A percentile compares a stretch with the other conserved stretches of the same genome.
Evolutionary conservation across 2,888 invertebrate species (phyloP).

Genomic region (Leucophenga montana): DNA sequence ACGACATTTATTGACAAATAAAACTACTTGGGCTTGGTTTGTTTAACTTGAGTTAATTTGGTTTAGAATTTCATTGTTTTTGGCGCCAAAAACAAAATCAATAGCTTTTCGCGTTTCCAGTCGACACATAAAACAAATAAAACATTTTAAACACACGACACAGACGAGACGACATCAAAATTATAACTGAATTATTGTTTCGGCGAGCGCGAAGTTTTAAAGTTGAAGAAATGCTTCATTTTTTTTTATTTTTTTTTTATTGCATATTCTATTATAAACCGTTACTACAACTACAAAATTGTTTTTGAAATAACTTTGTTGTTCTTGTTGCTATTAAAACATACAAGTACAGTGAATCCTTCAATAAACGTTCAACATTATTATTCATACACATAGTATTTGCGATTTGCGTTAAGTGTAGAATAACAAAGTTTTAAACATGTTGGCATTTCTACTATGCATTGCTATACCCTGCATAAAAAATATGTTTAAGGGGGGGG

Average conservation of each 20-base stretch:
- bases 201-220: background rate
- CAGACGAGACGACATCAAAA: background rate
- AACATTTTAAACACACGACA: background rate
- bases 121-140: too few species aligned
- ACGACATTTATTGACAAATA: background rate
- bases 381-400: too few species aligned
- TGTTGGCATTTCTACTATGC: too few species aligned
- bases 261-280: background rate
- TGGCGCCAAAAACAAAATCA: background rate
- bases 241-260: background rate
- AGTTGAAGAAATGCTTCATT: background rate
- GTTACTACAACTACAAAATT: background rate
- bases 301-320: too few species aligned
- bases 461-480: too few species aligned
- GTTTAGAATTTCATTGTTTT: constrained; percentile 2
- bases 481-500: too few species aligned
- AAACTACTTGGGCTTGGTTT: background rate
- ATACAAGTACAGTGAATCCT: too few species aligned
- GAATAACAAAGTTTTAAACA: too few species aligned
- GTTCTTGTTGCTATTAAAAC: too few species aligned
- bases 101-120: too few species aligned
- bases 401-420: too few species aligned
- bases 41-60: background rate
- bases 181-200: background rate
- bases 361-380: too few species aligned